A percentile compares a stretch with the other conserved stretches of the same genome.
These are phyloP conservation scores for Dallia pectoralis DNA, from an alignment of 2,797 vertebrate genomes.

Conservation along the genomic window DNA sequence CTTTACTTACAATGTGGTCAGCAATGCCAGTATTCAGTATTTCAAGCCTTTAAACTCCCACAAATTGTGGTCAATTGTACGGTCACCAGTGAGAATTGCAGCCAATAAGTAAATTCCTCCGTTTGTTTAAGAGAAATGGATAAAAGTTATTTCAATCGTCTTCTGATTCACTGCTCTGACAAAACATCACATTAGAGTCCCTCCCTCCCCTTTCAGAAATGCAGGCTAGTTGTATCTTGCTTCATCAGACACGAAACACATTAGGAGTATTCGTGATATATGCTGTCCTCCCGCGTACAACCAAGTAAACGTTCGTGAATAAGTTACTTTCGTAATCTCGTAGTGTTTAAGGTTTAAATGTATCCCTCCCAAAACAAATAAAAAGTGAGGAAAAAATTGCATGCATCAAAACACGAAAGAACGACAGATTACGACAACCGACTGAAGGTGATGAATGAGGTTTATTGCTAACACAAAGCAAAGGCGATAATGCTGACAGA, in stretches of 20 bases:
- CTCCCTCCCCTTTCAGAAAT: constrained; percentile 34
- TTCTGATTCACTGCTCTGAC: constrained; percentile 15
- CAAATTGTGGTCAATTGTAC: neutral
- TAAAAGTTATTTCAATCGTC: constrained; percentile 44
- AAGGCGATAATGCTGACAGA: constrained; percentile 41
- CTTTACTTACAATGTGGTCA: constrained; percentile 47
- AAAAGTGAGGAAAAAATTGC: neutral
- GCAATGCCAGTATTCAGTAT: neutral
- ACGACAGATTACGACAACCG: constrained; percentile 38
- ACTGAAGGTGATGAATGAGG: constrained; percentile 67
- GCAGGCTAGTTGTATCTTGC: neutral
- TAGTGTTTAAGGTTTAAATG: neutral
- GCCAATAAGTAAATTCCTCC: neutral
- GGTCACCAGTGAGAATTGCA: neutral
- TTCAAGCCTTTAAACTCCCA: neutral
- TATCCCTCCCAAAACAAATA: neutral
- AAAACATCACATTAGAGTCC: constrained; percentile 15
- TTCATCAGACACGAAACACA: neutral
- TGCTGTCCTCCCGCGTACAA: neutral
- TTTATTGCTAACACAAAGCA: constrained; percentile 82
- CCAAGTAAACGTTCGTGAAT: neutral
- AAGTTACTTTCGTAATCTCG: neutral
- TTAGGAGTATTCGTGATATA: neutral
- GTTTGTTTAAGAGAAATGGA: constrained; percentile 15
- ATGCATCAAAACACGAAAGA: constrained; percentile 1